Base-by-base conservation (phyloP, 2,888 invertebrate genomes). In the Orthosia incerta region DNA sequence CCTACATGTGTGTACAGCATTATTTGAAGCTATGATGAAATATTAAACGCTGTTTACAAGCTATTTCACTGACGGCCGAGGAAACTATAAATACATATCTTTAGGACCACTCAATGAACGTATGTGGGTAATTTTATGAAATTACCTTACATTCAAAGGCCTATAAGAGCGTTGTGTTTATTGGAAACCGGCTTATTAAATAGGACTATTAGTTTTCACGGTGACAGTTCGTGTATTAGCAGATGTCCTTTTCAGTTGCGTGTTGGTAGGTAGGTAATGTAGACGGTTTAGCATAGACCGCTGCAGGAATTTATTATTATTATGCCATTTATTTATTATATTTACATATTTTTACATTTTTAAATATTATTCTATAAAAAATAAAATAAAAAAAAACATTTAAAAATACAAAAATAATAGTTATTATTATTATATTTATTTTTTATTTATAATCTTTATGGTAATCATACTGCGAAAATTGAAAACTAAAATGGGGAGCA, bases 31-130 rank as follows among this genome's bases (percentile, higher is more conserved):
- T 72, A 68, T 80, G 79, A 80, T 69, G 73, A 73, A 80, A 80
- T 73, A 63, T 56, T 78, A 65, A 82, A 60, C 31, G 39, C 51
- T 62, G 65, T 69, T 79, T 69, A 78, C 55, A 79, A 57, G 68
- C 61, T 46, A 68, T 82, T 78, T 82, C 48, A 68, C 65, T 66
- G 45, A 66, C 62, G 65, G 57, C 57, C 26, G 65, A 69, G 55
- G 68, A 83, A 83, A 79, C 83, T 78, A 80, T 68, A 79, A 83
- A 79, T 66, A 82, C 7, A 69, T 50, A 61, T 57, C 66, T 78
- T 73, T 68, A 56, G 63, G 67, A 51, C 72, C 50, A 65, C 2
- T 57, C 62, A 62, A 73, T 73, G 51, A 55, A 65, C 31, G 50
- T 64, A 50, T 48, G 68, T 67, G 56, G 50, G 60, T 75, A 75